Evolutionary conservation across 2,797 vertebrate species (phyloP), one percentile per base, ranked within the genome.

Genomic region (Spondyliosoma cantharus): DNA sequence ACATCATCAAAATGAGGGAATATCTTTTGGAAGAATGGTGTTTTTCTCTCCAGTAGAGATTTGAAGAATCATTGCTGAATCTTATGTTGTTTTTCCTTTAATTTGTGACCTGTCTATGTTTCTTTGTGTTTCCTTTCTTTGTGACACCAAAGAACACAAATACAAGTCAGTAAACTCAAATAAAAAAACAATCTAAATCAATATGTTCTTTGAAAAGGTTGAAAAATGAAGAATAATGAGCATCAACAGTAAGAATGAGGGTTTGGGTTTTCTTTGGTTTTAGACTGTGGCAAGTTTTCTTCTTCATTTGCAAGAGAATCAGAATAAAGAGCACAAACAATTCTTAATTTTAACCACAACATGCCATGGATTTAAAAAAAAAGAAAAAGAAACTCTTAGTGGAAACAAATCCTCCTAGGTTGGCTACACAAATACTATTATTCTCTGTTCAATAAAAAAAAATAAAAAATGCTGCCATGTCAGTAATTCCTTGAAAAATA

Each of bases 391-490:
- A 53, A 27, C 13, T 52, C 46, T 43, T 16, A 8, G 20, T 43
- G 61, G 14, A 11, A 32, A 54, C 3, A 62, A 43, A 46, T 53
- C 22, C 19, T 52, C 32, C 5, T 13, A 19, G 12, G 14, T 43
- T 76, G 3, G 32, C 17, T 17, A 8, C 25, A 57, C 27, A 45
- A 14, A 61, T 13, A n/a, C 22, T 17, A 6, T 43, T 62, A 27
- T 59, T 65, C 50, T 11, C 43, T 60, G 50, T 46, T 24, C 45
- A 32, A 45, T 53, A 63, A 53, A 73, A 45, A 14, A 37, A 43
- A 24, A n/a, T 20, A 20, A 45, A 45, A 45, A 43, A 11, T 49
- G 16, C 52, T 61, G 42, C 22, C 12, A 5, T 54, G 14, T 60
- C 66, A 62, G 24, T 48, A 22, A 53, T 52, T 50, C 67, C 19